A percentile compares a stretch with the other conserved stretches of the same genome.
Evolutionary conservation across 1,140 invertebrate genomes (phyloP).

Genomic region (Oryzaephilus surinamensis): DNA sequence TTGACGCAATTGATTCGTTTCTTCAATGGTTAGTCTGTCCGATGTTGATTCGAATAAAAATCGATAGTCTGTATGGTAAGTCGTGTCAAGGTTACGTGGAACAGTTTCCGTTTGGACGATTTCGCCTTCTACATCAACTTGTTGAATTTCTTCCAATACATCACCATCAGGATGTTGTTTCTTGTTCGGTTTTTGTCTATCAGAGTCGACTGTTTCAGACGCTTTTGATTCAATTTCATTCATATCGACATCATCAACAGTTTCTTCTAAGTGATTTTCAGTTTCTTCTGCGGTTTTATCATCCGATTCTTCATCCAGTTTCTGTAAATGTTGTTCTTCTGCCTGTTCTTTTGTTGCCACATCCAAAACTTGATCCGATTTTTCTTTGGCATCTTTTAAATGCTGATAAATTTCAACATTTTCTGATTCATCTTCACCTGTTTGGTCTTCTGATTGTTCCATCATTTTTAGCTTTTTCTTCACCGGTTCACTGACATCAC

Average conservation of each 20-base stretch:
- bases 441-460: constrained; percentile 36
- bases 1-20: constrained; percentile 32
- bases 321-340: constrained; percentile 50
- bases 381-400: constrained; percentile 64
- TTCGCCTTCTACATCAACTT: constrained; percentile 67
- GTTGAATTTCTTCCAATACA: constrained; percentile 33
- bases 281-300: constrained; percentile 40
- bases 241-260: constrained; percentile 24
- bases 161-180: constrained; percentile 36
- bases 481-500: constrained; percentile 36
- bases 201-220: constrained; percentile 38
- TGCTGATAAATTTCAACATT: constrained; percentile 72
- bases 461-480: constrained; percentile 46
- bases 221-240: constrained; percentile 32
- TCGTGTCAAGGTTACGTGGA: constrained; percentile 52
- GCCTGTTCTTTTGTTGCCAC: constrained; percentile 76
- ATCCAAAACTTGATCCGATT: constrained; percentile 43
- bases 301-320: constrained; percentile 58
- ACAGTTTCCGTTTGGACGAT: constrained; percentile 54
- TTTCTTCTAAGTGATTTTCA: constrained; percentile 28
- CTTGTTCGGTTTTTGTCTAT: constrained; percentile 35
- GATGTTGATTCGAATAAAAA: constrained; percentile 16
- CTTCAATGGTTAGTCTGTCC: constrained; percentile 12
- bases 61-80: constrained; percentile 40
- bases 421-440: constrained; percentile 38